Conservation (phyloP, 2,888 invertebrate genomes). For the Scaptomyza caliginosa region DNA sequence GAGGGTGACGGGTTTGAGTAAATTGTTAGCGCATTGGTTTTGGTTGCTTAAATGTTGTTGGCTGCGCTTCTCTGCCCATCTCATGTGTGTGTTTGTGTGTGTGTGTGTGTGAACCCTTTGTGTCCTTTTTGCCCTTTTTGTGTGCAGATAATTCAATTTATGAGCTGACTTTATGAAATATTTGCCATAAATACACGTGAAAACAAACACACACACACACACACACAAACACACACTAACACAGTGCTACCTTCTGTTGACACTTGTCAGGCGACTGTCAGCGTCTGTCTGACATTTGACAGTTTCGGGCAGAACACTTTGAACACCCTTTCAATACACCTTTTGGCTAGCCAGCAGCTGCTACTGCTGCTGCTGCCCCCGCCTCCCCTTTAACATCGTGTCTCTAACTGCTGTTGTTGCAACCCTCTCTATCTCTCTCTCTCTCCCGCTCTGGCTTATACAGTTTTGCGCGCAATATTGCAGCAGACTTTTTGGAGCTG, state of each 20-base stretch:
- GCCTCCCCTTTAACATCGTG: neutral
- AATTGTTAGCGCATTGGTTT: slow-evolving; percentile 45
- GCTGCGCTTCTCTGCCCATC: neutral
- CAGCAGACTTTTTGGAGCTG: slow-evolving; percentile 59
- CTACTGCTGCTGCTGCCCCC: slow-evolving; percentile 19
- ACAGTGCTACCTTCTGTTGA: slow-evolving; percentile 59
- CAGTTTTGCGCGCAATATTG: slow-evolving; percentile 56
- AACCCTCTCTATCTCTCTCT: slow-evolving; percentile 26
- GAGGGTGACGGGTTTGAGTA: slow-evolving; percentile 5
- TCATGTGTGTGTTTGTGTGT: neutral
- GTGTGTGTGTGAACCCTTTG: slow-evolving; percentile 30
- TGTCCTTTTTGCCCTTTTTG: slow-evolving; percentile 53
- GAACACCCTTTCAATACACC: slow-evolving; percentile 51
- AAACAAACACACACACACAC: slow-evolving; percentile 17
- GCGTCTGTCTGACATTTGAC: slow-evolving; percentile 72
- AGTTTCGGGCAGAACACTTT: slow-evolving; percentile 54
- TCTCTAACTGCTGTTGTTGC: slow-evolving; percentile 12
- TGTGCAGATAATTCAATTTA: slow-evolving; percentile 72
- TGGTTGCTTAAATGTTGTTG: slow-evolving; percentile 42
- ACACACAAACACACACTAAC: slow-evolving; percentile 7
- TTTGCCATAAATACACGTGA: slow-evolving; percentile 49
- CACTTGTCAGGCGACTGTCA: slow-evolving; percentile 76
- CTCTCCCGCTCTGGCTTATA: neutral
- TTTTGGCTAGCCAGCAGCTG: slow-evolving; percentile 56
- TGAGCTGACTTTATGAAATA: slow-evolving; percentile 62